Evolutionary conservation across 2,888 invertebrate genomes (phyloP), one percentile per base, ranked within the genome.

Genomic region (Choreutis nemorana): DNA sequence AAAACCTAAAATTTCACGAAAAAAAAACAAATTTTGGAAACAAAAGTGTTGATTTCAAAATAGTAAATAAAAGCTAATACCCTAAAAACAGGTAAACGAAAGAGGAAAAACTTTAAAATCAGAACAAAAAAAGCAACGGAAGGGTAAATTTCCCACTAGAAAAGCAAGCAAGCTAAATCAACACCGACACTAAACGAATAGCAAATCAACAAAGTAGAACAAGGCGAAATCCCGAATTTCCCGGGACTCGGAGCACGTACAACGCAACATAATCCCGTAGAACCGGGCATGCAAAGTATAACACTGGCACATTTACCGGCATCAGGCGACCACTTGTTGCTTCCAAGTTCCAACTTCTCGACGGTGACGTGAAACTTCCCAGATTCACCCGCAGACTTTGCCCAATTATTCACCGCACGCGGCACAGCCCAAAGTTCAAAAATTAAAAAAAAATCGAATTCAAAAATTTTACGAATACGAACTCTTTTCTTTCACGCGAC

Each of bases 271-370:
- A 70, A 68, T 68, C 67, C 65, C 49, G 56, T 52, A 44, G 48
- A 54, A 62, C 61, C 61, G 58, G 58, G 67, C 73, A 75, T 77
- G 77, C 77, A 75, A 72, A 72, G 62, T 65, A 57, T 57, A 67
- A 66, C 64, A 68, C 55, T 65, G 57, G 56, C 65, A 70, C 68
- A 67, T 62, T 77, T 77, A 78, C 77, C 77, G 63, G 62, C 77
- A 78, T 77, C 70, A 55, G 71, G 34, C 65, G 62, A 51, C 63
- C 73, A 77, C 77, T 72, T 77, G 77, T 77, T 77, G 77, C 71
- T 50, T 44, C 44, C 41, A 39, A 51, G 48, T 49, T 51, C 62
- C 60, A 70, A 71, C 64, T 67, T 61, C 53, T 48, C 54, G 39
- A 14, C 30, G 28, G 48, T 50, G 50, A 38, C 48, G 50, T 45